Conservation (phyloP, 2,113 vertebrate species). For the Siniperca knerii region DNA sequence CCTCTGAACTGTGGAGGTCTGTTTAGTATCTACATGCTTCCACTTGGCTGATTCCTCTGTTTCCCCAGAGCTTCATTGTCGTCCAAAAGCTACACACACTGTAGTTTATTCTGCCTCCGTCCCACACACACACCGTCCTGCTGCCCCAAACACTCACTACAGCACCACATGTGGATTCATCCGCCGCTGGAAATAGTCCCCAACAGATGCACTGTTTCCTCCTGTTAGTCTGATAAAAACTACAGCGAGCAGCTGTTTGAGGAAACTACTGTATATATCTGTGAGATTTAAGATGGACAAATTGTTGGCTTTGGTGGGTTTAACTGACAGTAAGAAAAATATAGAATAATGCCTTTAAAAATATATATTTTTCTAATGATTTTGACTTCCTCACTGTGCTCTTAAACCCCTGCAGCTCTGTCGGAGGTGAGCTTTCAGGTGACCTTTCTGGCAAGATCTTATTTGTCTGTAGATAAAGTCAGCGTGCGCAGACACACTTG, state of each 20-base stretch:
- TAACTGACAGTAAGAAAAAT: not conserved
- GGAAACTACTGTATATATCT: too few species aligned
- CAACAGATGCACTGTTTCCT: too few species aligned
- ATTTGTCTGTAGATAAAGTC: not conserved
- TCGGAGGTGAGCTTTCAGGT: not conserved
- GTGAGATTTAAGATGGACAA: too few species aligned
- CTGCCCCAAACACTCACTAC: too few species aligned
- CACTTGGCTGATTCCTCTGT: not conserved
- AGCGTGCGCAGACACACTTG: not conserved
- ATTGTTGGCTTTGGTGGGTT: too few species aligned
- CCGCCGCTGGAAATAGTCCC: too few species aligned
- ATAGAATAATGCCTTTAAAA: not conserved
- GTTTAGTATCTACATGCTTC: not conserved
- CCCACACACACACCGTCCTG: too few species aligned
- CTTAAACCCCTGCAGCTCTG: not conserved
- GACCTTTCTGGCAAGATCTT: not conserved
- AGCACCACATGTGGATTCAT: too few species aligned
- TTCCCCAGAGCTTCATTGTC: not conserved
- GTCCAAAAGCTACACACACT: not conserved
- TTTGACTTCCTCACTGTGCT: too few species aligned
- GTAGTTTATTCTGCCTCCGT: not conserved
- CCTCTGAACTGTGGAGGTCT: too few species aligned
- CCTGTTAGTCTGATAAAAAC: too few species aligned
- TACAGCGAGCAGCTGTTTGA: too few species aligned
- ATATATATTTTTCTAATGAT: not conserved